Base-by-base conservation (phyloP, 2,113 vertebrate genomes). In the Zapornia atra region DNA sequence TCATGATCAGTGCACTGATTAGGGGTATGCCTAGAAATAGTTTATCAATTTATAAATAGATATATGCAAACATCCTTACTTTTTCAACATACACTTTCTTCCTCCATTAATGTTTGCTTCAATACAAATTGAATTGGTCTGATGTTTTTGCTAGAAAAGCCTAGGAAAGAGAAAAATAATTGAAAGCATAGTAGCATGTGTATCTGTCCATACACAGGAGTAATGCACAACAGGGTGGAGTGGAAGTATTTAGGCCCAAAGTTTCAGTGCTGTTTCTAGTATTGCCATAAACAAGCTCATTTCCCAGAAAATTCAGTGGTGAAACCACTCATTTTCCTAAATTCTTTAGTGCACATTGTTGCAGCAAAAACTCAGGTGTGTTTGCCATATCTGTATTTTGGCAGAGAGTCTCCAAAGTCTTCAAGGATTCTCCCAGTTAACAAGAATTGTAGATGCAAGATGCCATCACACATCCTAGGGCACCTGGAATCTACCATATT, bases 291-390 rank as follows among this genome's bases (percentile, higher is more conserved):
- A 22, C 9, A 81, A 91, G 84, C 9, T 15, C 3, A 15, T 76
- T 79, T 50, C 9, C 38, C 24, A 13, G 12, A 4, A 70, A 53
- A 36, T 89, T 46, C 22, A 34, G 5, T 14, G 7, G 14, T 36
- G 33, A 77, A 50, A 73, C 3, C 2, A 12, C 60, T 26, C 15
- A 8, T 22, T 89, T 38, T 91, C 38, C 14, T 50, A 22, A 48
- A 59, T 54, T 59, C 15, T 25, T 5, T 25, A 51, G 3, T 19
- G 8, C 0, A 0, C 10, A 19, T 38, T 29, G 1, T 29, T 71
- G 34, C 28, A 56, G n/a, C 3, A 82, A 68, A 38, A 65, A 7
- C 2, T 38, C 5, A 51, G 7, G 0, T 48, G 5, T 26, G 21
- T 14, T 4, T 57, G 26, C 22, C 38, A 9, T 56, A 65, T 25